Conservation (phyloP, 1,140 invertebrate genomes). For the Bursaphelenchus mucronatus region DNA sequence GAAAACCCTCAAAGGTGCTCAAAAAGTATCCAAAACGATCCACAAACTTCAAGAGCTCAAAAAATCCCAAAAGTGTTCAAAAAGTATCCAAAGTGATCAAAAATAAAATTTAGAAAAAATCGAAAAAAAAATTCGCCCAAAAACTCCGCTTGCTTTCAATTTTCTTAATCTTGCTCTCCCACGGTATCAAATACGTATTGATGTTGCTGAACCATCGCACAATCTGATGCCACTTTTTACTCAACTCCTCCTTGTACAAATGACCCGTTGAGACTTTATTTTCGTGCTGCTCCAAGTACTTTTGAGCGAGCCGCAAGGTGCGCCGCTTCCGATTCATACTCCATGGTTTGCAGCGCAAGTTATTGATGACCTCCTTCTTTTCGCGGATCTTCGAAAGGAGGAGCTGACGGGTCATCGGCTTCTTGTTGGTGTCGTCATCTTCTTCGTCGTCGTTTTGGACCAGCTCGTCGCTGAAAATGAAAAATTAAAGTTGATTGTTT, state of each 20-base stretch:
- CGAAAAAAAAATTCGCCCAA: conserved; percentile 8
- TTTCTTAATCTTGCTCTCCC: conserved; percentile 89
- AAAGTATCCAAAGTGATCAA: conserved; percentile 4
- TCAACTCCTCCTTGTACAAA: conserved; percentile 57
- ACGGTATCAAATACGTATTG: conserved; percentile 79
- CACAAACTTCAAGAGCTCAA: no score
- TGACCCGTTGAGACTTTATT: conserved; percentile 47
- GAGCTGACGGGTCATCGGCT: conserved; percentile 68
- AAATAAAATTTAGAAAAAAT: conserved; percentile 19
- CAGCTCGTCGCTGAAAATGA: conserved; percentile 7
- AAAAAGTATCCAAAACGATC: background rate
- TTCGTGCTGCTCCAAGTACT: conserved; percentile 39
- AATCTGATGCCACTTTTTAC: conserved; percentile 71
- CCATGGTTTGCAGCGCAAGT: conserved; percentile 82
- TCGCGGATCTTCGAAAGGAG: conserved; percentile 83
- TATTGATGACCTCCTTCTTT: conserved; percentile 85
- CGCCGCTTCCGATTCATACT: conserved; percentile 78
- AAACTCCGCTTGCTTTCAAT: conserved; percentile 75
- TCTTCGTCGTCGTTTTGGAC: conserved; percentile 45
- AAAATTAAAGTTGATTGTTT: background rate
- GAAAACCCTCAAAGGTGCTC: conserved; percentile 6
- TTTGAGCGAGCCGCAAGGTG: conserved; percentile 66
- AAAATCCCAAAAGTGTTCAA: conserved; percentile 4
- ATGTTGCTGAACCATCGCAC: conserved; percentile 78
- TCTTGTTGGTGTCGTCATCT: conserved; percentile 48